Conservation (phyloP, 2,888 invertebrate species). For the Yponomeuta plumbellus region DNA sequence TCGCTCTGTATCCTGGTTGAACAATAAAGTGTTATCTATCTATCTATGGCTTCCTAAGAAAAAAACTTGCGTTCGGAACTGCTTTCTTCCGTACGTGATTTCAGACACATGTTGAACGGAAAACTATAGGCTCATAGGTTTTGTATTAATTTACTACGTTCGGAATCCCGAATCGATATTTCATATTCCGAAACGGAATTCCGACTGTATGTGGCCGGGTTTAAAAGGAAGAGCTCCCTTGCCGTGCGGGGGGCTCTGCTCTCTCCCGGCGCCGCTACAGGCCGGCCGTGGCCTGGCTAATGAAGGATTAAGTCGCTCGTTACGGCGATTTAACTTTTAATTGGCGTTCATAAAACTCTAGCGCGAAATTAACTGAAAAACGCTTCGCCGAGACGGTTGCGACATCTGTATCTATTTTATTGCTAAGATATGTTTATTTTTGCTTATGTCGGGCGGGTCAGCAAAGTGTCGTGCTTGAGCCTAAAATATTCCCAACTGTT, state of each 20-base stretch:
- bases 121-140: no score
- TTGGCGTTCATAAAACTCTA: constrained; percentile 3
- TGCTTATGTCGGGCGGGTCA: background rate
- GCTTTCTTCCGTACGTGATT: no score
- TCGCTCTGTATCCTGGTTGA: no score
- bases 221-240: no score
- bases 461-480: background rate
- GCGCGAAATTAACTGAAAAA: background rate
- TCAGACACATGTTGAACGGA: no score
- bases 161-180: no score
- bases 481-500: background rate
- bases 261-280: background rate
- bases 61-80: no score
- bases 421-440: background rate
- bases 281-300: background rate
- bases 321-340: constrained; percentile 12
- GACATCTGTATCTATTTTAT: background rate
- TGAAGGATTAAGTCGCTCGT: background rate
- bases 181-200: no score
- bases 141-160: no score
- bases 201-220: no score
- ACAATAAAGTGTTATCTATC: no score
- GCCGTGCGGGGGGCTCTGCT: background rate
- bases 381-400: background rate
- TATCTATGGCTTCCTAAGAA: no score